Evolutionary conservation across 2,797 vertebrate species (phyloP).

Genomic region (Girardinus metallicus): DNA sequence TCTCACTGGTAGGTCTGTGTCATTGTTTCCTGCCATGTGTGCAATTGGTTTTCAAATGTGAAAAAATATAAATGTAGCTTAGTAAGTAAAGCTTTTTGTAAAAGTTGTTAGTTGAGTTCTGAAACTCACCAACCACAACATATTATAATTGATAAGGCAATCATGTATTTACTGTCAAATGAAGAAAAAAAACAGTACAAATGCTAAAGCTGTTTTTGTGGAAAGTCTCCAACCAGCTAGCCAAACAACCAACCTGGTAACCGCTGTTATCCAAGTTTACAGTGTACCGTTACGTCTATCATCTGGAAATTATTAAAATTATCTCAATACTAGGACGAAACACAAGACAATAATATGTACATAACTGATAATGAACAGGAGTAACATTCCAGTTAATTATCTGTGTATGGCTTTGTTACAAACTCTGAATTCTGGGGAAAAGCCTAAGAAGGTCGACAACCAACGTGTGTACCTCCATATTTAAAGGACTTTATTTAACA

Average conservation of each 20-base stretch:
- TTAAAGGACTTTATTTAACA: not conserved
- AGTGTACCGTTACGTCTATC: not conserved
- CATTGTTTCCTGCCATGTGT: not conserved
- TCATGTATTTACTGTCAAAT: not conserved
- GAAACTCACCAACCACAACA: not conserved
- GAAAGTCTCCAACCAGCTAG: not conserved
- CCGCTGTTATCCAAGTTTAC: not conserved
- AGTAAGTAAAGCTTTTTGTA: too few relatives aligned
- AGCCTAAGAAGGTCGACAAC: not conserved
- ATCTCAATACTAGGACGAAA: not conserved
- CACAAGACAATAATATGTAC: not conserved
- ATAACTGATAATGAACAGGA: not conserved
- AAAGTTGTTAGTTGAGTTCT: not conserved
- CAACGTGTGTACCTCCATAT: not conserved
- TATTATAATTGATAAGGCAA: too few relatives aligned
- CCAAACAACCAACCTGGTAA: not conserved
- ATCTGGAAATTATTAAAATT: not conserved
- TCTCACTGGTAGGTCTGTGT: not conserved
- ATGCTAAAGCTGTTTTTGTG: not conserved
- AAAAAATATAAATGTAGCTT: not conserved
- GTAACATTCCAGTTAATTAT: not conserved
- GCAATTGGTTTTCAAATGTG: not conserved
- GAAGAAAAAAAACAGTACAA: not conserved
- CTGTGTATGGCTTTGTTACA: not conserved
- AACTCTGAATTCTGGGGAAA: not conserved